Conservation (phyloP, 2,888 invertebrate genomes). For the Nomada goodeniana region DNA sequence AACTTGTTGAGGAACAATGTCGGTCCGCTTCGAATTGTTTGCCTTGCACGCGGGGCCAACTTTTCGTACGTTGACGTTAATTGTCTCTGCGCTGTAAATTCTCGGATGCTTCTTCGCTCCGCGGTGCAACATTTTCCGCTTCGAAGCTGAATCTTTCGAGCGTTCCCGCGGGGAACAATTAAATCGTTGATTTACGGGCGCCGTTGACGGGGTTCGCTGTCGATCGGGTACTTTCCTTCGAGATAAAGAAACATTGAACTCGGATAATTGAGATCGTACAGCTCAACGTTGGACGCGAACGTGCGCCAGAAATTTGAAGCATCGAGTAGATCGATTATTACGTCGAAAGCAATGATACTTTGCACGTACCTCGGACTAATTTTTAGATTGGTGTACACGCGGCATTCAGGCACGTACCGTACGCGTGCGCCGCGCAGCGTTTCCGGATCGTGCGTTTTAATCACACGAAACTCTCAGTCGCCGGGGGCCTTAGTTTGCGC, state of each 20-base stretch:
- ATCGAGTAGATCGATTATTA: no score
- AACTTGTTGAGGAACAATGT: constrained; percentile 62
- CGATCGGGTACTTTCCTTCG: no score
- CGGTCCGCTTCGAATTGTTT: constrained; percentile 4
- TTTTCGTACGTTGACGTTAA: constrained; percentile 28
- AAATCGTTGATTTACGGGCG: no score
- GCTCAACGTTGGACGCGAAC: no score
- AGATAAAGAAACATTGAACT: no score
- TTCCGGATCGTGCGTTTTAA: constrained; percentile 26
- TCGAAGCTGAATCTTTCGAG: neutral
- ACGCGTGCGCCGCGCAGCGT: neutral
- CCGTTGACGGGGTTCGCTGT: no score
- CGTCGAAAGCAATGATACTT: no score
- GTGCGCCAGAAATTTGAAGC: no score
- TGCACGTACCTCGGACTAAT: no score
- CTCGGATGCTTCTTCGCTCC: neutral
- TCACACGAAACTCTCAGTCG: neutral
- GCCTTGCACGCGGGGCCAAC: neutral
- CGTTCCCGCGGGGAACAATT: neutral
- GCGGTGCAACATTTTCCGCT: neutral
- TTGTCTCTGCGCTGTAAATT: constrained; percentile 14
- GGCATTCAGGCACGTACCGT: neutral
- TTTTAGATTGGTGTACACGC: neutral
- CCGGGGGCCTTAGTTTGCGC: constrained; percentile 3
- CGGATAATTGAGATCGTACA: no score